Percentiles rank a stretch among this genome's conserved stretches.
Evolutionary conservation across 2,797 vertebrate species (phyloP).

Genomic region (Melanotaenia maccullochi): DNA sequence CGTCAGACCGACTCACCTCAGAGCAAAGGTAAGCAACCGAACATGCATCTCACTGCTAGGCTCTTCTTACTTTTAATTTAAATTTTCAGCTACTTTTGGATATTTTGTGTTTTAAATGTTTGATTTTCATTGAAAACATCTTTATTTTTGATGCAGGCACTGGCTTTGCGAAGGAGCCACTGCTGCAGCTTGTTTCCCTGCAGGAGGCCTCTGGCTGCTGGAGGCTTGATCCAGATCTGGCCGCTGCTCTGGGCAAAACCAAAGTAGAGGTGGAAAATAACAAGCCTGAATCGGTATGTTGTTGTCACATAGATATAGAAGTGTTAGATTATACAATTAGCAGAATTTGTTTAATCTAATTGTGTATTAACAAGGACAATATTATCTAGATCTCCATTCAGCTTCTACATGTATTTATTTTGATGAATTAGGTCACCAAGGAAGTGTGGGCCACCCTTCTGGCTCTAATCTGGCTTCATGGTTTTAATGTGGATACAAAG

Average conservation of each 20-base stretch:
- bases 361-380: too few relatives aligned
- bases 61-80: too few relatives aligned
- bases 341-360: too few relatives aligned
- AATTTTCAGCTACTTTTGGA: background rate
- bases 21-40: background rate
- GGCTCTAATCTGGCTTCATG: conserved; percentile 86
- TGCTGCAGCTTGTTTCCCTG: conserved; percentile 29
- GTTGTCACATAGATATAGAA: background rate
- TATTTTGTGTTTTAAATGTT: background rate
- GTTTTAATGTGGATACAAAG: conserved; percentile 59
- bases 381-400: too few relatives aligned
- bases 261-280: conserved; percentile 4
- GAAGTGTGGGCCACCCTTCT: conserved; percentile 85
- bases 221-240: conserved; percentile 20
- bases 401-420: conserved; percentile 12
- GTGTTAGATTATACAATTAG: background rate
- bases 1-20: background rate
- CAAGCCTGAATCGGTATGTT: conserved; percentile 18
- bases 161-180: background rate
- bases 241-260: conserved; percentile 16
- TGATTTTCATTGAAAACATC: background rate
- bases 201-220: conserved; percentile 32
- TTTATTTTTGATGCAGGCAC: background rate
- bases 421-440: conserved; percentile 52
- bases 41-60: too few relatives aligned